Conservation (phyloP, 2,888 invertebrate genomes). For the Pterostichus madidus region DNA sequence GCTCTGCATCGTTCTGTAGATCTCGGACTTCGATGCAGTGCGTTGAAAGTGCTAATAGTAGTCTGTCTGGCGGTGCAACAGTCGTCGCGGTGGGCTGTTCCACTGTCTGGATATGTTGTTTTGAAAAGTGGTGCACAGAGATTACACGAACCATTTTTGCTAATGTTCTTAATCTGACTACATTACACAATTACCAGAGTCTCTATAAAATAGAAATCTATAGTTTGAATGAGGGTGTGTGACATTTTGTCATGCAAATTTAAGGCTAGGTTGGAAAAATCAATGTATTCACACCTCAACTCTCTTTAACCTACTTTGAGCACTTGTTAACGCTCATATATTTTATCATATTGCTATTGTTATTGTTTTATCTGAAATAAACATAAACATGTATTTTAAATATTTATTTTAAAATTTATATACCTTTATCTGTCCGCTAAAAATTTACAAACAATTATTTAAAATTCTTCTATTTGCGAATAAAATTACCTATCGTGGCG, state of each 20-base stretch:
- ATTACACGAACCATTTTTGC: conserved; percentile 83
- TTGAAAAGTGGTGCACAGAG: conserved; percentile 84
- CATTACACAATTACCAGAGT: background rate
- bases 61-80: conserved; percentile 80
- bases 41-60: conserved; percentile 82
- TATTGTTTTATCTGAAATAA: no score
- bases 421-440: no score
- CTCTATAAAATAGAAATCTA: no score
- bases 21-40: conserved; percentile 82
- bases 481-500: no score
- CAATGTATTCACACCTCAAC: background rate
- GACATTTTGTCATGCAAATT: conserved; percentile 22
- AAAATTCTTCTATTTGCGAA: no score
- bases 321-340: background rate
- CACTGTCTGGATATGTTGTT: conserved; percentile 83
- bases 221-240: background rate
- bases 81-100: conserved; percentile 84
- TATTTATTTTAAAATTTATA: no score
- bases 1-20: conserved; percentile 76
- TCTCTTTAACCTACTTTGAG: background rate
- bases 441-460: no score
- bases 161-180: background rate
- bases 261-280: conserved; percentile 14
- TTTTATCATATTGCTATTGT: no score
- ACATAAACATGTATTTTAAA: no score